These are phyloP conservation scores for Drosophila rellima DNA, from an alignment of 2,888 invertebrate species.

Conservation along the genomic window DNA sequence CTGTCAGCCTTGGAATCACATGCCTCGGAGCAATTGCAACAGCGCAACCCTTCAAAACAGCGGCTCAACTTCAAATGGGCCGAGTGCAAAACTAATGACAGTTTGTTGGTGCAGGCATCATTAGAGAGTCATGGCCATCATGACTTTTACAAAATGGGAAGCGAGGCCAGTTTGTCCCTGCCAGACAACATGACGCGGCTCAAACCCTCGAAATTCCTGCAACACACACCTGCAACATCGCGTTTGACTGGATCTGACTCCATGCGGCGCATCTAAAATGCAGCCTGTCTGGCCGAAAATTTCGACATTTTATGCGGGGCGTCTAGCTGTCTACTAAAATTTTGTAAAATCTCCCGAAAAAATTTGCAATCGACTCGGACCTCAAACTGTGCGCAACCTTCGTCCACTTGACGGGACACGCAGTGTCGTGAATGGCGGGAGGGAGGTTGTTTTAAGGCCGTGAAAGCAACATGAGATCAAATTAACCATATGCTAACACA, in stretches of 20 bases:
- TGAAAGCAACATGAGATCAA: conserved; percentile 10
- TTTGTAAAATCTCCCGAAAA: conserved; percentile 15
- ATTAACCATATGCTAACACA: conserved; percentile 16
- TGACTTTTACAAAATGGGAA: conserved; percentile 64
- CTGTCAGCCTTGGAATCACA: conserved; percentile 45
- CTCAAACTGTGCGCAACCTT: conserved; percentile 61
- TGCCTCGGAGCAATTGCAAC: conserved; percentile 28
- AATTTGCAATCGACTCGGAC: conserved; percentile 35
- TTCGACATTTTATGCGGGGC: conserved; percentile 50
- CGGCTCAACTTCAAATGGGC: conserved; percentile 67
- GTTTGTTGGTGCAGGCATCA: conserved; percentile 73
- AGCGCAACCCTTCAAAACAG: conserved; percentile 47
- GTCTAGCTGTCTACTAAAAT: conserved; percentile 65
- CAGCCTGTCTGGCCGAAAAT: conserved; percentile 12
- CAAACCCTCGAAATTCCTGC: conserved; percentile 51
- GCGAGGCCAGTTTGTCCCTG: conserved; percentile 5
- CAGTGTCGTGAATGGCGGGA: conserved; percentile 27
- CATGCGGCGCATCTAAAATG: conserved; percentile 48
- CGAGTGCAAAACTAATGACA: conserved; percentile 78
- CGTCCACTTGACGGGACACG: conserved; percentile 25
- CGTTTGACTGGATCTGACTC: conserved; percentile 44
- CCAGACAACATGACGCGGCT: conserved; percentile 76
- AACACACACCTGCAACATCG: conserved; percentile 52
- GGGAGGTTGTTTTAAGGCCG: conserved; percentile 1
- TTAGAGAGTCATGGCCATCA: conserved; percentile 69